Evolutionary conservation across 2,113 vertebrate species (phyloP), one percentile per base, ranked within the genome.

Genomic region (Vulpes vulpes): DNA sequence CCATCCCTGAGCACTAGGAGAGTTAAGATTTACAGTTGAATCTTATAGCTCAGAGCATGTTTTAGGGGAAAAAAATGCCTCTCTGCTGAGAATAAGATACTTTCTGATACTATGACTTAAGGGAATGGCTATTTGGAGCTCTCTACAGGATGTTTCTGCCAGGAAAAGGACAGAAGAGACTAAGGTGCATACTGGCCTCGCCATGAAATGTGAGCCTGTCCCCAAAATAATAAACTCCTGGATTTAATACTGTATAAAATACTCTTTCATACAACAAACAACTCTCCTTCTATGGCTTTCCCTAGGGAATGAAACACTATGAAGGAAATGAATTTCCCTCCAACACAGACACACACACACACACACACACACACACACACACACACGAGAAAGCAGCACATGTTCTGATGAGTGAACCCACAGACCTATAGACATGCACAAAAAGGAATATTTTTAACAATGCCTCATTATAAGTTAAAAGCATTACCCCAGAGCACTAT

Each of bases 81-180:
- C 60, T 91, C 73, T 94, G 62, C 43, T 92, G 76, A 93, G 96
- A 96, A 74, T 79, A 97, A 90, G 67, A 85, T 74, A 76, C 73
- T 93, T 96, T 69, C 38, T 92, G 22, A 71, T 59, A 76, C 74
- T 89, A 15, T 76, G 92, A 81, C 89, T 92, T 89, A 90, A 95
- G 79, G 73, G 87, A 95, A 95, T 83, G 95, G 67, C 82, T 96
- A 85, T 81, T 89, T 93, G 94, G 86, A 79, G 80, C 60, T 95
- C 57, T 80, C 96, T 89, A 91, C 38, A 57, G 85, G 74, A 80
- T 86, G 60, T 71, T 90, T 94, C 87, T 82, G 15, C 51, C 71
- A 71, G 20, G 5, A 78, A 65, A 84, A 65, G 76, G 22, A 73
- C 51, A 88, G 65, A 85, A 53, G 57, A 57, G 89, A 91, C 84